Conservation (phyloP, 1,140 invertebrate genomes). For the Hycleus cichorii region DNA sequence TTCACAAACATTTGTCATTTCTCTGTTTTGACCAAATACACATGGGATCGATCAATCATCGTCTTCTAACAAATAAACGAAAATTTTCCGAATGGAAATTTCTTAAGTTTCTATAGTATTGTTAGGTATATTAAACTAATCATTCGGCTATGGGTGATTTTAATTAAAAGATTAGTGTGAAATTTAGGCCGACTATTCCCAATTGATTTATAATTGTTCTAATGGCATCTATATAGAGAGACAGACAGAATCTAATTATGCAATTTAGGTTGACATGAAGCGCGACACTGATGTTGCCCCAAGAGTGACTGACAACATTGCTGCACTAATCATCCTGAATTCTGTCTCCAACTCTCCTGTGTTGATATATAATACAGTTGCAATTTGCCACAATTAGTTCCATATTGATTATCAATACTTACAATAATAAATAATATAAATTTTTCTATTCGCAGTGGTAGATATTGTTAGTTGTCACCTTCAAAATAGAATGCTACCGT, state of each 20-base stretch:
- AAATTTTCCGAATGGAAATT: not conserved
- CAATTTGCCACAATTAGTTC: constrained; percentile 23
- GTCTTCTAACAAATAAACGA: constrained; percentile 8
- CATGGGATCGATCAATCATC: constrained; percentile 31
- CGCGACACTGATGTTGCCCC: constrained; percentile 23
- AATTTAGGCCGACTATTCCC: constrained; percentile 9
- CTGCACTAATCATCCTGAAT: constrained; percentile 25
- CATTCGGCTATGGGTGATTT: constrained; percentile 2
- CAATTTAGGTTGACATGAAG: constrained; percentile 31
- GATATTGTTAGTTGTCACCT: no score
- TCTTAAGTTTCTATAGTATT: not conserved
- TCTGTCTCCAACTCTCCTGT: constrained; percentile 21
- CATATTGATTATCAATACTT: constrained; percentile 10
- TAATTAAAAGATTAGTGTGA: constrained; percentile 21
- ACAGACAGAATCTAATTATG: constrained; percentile 35
- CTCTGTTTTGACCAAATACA: constrained; percentile 32
- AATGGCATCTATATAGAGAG: constrained; percentile 29
- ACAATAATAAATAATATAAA: no score
- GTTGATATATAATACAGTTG: constrained; percentile 8
- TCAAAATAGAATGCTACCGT: no score
- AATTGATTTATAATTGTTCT: constrained; percentile 27
- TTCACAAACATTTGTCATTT: constrained; percentile 34
- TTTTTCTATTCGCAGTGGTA: no score
- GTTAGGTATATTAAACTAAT: not conserved
- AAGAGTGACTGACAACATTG: constrained; percentile 33